Evolutionary conservation across 2,113 vertebrate genomes (phyloP).

Genomic region (Macquaria australasica): DNA sequence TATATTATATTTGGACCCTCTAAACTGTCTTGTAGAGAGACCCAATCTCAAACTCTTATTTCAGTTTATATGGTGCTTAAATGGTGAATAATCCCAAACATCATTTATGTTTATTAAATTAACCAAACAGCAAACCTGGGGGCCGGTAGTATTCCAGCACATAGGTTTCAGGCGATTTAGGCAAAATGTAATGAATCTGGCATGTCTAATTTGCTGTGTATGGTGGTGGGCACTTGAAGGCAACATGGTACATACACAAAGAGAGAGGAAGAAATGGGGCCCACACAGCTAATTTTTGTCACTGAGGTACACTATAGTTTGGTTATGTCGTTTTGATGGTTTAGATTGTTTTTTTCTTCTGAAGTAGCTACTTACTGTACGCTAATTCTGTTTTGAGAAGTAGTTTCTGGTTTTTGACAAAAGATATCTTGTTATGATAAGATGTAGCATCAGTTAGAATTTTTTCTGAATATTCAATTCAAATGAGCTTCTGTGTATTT

Average conservation of each 20-base stretch:
- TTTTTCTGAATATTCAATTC: background rate
- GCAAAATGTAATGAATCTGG: background rate
- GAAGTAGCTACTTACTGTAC: background rate
- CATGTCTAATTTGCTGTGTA: background rate
- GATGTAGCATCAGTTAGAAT: background rate
- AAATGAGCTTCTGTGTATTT: background rate
- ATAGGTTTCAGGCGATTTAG: background rate
- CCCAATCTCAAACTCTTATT: background rate
- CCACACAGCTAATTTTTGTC: too few relatives aligned
- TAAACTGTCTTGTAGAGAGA: background rate
- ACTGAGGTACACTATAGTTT: background rate
- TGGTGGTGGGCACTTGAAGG: background rate
- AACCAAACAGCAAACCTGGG: too few relatives aligned
- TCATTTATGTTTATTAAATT: too few relatives aligned
- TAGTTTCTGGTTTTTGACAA: background rate
- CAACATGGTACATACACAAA: background rate
- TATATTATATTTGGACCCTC: background rate
- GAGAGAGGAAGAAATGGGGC: background rate
- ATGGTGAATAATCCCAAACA: too few relatives aligned
- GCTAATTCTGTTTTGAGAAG: background rate
- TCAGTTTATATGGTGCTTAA: too few relatives aligned
- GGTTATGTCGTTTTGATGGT: background rate
- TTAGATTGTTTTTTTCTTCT: background rate
- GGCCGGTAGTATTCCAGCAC: too few relatives aligned
- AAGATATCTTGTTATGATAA: background rate